phyloP scores from a whole-genome alignment of 2,888 invertebrate species.

The Catocala fraxini region DNA sequence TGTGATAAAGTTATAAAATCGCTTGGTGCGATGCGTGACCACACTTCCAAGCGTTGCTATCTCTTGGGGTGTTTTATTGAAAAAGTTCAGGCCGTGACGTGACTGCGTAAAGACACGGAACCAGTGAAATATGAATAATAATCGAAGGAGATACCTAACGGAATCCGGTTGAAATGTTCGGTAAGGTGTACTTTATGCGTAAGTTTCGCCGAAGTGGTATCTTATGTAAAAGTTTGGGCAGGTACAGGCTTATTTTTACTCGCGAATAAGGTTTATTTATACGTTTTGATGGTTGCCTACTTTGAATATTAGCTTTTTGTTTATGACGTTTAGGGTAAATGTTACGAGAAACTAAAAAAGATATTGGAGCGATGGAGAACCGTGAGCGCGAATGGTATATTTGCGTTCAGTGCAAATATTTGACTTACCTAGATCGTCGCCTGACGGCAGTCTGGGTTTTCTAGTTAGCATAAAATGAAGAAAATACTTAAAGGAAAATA shows the following conservation, averaged over 20 bases:
- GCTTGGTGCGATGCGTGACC: slow-evolving; percentile 80
- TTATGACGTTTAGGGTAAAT: slow-evolving; percentile 1
- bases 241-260: slow-evolving; percentile 17
- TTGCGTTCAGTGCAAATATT: slow-evolving; percentile 7
- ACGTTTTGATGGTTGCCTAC: slow-evolving; percentile 2
- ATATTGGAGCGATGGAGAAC: neutral
- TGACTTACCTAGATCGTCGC: neutral
- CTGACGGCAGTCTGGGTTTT: neutral
- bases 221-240: slow-evolving; percentile 29
- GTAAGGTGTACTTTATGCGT: slow-evolving; percentile 50
- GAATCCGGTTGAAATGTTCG: slow-evolving; percentile 53
- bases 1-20: slow-evolving; percentile 86
- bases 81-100: slow-evolving; percentile 83
- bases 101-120: slow-evolving; percentile 73
- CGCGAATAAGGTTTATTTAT: slow-evolving; percentile 17
- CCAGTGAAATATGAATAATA: slow-evolving; percentile 83
- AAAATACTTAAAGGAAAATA: no score
- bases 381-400: neutral
- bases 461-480: neutral
- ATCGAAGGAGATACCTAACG: slow-evolving; percentile 61
- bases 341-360: neutral
- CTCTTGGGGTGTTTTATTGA: slow-evolving; percentile 83
- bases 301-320: slow-evolving; percentile 16
- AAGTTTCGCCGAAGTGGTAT: slow-evolving; percentile 31
- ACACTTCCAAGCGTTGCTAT: slow-evolving; percentile 72